Base-by-base conservation (phyloP, 2,113 vertebrate species). In the Thinocorus orbignyianus region DNA sequence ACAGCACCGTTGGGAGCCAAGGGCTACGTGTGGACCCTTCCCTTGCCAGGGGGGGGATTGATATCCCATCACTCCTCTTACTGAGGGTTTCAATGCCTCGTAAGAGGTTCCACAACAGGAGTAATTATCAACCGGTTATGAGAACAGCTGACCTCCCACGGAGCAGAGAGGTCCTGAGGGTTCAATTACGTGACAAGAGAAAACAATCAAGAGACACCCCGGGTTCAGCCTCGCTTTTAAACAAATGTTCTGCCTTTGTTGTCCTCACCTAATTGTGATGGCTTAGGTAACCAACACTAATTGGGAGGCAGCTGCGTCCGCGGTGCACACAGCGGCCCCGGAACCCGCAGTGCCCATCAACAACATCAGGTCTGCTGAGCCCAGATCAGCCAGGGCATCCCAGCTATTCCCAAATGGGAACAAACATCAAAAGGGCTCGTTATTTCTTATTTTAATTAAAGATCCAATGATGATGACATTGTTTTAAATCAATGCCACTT, bases 161-260 rank as follows among this genome's bases (percentile, higher is more conserved):
- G 86, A 94, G 90, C 79, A 20, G 78, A 92, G 66, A 92, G 81
- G 74, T 94, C 95, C 94, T 95, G 8, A 51, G 96, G 94, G 95
- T 84, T 97, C 94, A 94, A 96, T 96, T 96, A 95, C 7, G 33
- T 35, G 88, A 85, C 95, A 90, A 85, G 74, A 96, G 90, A 92
- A 94, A 95, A 92, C 70, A 95, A 81, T 62, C 87, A 81, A 79
- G 95, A 80, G 86, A 62, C 55, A 90, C 85, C 87, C 85, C 58
- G 88, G 79, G 86, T 73, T 60, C 73, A 77, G 57, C 42, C 48
- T 49, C 4, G 31, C 84, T 94, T 85, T 76, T 48, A 17, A 28
- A 60, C 83, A 46, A 46, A 57, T 11, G 49, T 37, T 23, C 69
- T 52, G 49, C 61, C 51, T 95, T 93, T 87, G 93, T 96, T 95